phyloP scores from a whole-genome alignment of 2,113 vertebrate genomes.

The Pipa parva region DNA sequence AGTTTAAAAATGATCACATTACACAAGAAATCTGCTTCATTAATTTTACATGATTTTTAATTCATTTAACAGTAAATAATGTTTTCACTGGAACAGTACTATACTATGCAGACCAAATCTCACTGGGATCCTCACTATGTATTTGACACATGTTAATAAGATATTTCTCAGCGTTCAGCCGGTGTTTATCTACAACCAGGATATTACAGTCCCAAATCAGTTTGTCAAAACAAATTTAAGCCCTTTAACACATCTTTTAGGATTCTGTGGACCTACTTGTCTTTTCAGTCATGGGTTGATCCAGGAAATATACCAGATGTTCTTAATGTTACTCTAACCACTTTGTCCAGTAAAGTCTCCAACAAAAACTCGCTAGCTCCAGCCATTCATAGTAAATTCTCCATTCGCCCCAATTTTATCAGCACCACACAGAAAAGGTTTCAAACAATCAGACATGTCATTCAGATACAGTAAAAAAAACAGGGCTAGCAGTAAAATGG shows the following conservation, averaged over 20 bases:
- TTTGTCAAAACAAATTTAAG: slow-evolving; percentile 51
- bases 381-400: slow-evolving; percentile 22
- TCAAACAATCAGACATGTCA: background rate
- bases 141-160: slow-evolving; percentile 50
- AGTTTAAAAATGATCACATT: slow-evolving; percentile 5
- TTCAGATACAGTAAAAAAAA: no score
- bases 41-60: slow-evolving; percentile 43
- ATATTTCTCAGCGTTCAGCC: slow-evolving; percentile 43
- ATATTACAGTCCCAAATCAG: slow-evolving; percentile 38
- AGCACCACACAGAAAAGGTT: background rate
- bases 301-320: slow-evolving; percentile 42
- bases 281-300: slow-evolving; percentile 20
- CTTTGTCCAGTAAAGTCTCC: slow-evolving; percentile 26
- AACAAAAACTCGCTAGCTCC: slow-evolving; percentile 28
- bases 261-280: slow-evolving; percentile 16
- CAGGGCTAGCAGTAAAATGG: no score
- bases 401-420: slow-evolving; percentile 13
- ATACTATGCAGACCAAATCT: slow-evolving; percentile 46
- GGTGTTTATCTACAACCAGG: slow-evolving; percentile 46
- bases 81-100: slow-evolving; percentile 47
- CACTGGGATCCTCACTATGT: slow-evolving; percentile 33
- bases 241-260: slow-evolving; percentile 38
- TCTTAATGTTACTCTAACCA: slow-evolving; percentile 32
- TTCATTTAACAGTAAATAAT: slow-evolving; percentile 45
- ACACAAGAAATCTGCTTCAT: slow-evolving; percentile 44